These are phyloP conservation scores for Ephialtes manifestator DNA, from an alignment of 2,888 invertebrate species.

Conservation along the genomic window DNA sequence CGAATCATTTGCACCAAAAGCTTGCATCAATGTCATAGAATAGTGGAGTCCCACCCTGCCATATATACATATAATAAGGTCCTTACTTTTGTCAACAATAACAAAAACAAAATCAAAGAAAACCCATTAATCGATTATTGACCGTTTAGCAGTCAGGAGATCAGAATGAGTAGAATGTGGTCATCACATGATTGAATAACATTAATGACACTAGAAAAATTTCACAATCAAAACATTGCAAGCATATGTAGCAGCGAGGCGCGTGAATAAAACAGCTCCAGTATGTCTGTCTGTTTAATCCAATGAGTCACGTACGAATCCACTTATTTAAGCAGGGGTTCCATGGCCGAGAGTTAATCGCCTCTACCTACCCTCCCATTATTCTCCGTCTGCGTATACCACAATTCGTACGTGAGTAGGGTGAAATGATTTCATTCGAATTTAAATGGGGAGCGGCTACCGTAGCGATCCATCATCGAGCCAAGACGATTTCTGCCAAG, in stretches of 20 bases:
- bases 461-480: slow-evolving; percentile 44
- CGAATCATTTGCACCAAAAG: too few relatives aligned
- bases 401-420: slow-evolving; percentile 39
- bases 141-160: too few relatives aligned
- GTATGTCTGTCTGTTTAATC: slow-evolving; percentile 50
- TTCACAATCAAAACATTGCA: neutral
- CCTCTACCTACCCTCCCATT: slow-evolving; percentile 56
- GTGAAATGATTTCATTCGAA: slow-evolving; percentile 60
- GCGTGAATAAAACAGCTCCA: slow-evolving; percentile 4
- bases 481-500: slow-evolving; percentile 15
- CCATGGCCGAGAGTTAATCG: slow-evolving; percentile 60
- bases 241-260: slow-evolving; percentile 12
- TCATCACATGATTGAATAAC: neutral
- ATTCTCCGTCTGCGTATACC: slow-evolving; percentile 6
- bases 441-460: slow-evolving; percentile 40
- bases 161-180: too few relatives aligned
- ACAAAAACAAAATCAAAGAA: too few relatives aligned
- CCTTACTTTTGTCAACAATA: too few relatives aligned
- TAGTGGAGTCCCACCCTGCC: too few relatives aligned
- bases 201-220: neutral
- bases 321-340: slow-evolving; percentile 57
- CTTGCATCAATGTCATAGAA: too few relatives aligned
- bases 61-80: too few relatives aligned
- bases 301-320: slow-evolving; percentile 69
- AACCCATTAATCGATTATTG: too few relatives aligned